Conservation (phyloP, 1,140 invertebrate species). For the Macrocentrus cingulum region DNA sequence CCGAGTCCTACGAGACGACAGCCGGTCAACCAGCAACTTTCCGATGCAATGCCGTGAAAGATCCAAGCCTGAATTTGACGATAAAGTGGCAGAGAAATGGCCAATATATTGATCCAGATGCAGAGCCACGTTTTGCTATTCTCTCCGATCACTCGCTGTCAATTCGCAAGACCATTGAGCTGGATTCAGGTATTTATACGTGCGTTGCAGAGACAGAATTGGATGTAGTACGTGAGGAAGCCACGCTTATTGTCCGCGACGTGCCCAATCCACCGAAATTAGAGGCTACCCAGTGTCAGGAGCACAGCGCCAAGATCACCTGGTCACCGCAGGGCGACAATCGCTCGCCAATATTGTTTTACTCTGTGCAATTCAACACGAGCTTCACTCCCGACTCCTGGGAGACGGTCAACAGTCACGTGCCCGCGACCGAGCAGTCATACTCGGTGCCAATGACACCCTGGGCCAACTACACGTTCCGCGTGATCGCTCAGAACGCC, state of each 20-base stretch:
- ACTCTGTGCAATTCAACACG: conserved; percentile 92
- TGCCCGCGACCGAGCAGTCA: conserved; percentile 78
- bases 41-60: conserved; percentile 87
- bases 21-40: conserved; percentile 89
- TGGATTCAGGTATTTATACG: conserved; percentile 94
- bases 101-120: conserved; percentile 83
- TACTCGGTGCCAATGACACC: conserved; percentile 80
- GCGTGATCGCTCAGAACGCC: conserved; percentile 90
- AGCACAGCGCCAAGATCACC: conserved; percentile 71
- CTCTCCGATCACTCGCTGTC: conserved; percentile 89
- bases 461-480: conserved; percentile 96
- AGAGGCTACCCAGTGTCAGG: conserved; percentile 67
- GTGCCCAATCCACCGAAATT: conserved; percentile 87
- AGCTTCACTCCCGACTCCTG: conserved; percentile 91
- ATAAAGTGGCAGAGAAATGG: conserved; percentile 90
- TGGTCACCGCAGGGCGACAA: conserved; percentile 93
- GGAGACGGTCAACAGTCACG: conserved; percentile 74
- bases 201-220: conserved; percentile 91
- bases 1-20: conserved; percentile 87
- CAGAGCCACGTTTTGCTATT: conserved; percentile 78
- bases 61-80: conserved; percentile 74
- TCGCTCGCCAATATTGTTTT: conserved; percentile 89
- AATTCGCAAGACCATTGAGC: conserved; percentile 89
- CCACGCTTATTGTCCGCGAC: conserved; percentile 93
- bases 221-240: conserved; percentile 80